phyloP scores from a whole-genome alignment of 1,140 invertebrate species.

The Sitophilus oryzae region DNA sequence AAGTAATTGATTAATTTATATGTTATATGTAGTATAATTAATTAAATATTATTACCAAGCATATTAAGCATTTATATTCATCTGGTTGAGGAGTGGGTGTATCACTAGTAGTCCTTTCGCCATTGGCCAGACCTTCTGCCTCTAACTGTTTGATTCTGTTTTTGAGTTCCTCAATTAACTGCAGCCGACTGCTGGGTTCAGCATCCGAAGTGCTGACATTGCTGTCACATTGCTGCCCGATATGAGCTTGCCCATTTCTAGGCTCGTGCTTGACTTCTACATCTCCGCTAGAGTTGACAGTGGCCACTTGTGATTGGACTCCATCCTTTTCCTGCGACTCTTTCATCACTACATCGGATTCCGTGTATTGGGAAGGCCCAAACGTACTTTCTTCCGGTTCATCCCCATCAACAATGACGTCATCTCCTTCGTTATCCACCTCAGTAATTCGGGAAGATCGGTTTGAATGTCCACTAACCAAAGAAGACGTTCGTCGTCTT shows the following conservation, averaged over 20 bases:
- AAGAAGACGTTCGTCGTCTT: constrained; percentile 32
- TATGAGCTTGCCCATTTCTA: constrained; percentile 18
- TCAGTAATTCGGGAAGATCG: constrained; percentile 32
- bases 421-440: constrained; percentile 58
- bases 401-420: constrained; percentile 71
- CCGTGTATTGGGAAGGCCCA: constrained; percentile 64
- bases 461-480: constrained; percentile 26
- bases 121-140: constrained; percentile 39
- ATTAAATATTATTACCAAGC: constrained; percentile 55
- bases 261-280: constrained; percentile 40
- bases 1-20: constrained; percentile 2
- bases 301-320: constrained; percentile 43
- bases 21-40: not conserved
- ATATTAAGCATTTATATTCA: constrained; percentile 66
- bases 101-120: constrained; percentile 36
- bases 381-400: constrained; percentile 57
- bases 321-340: constrained; percentile 35
- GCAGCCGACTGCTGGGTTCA: constrained; percentile 49
- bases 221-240: constrained; percentile 44
- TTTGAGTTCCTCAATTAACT: constrained; percentile 61
- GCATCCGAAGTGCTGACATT: constrained; percentile 46
- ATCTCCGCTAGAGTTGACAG: constrained; percentile 43
- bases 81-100: constrained; percentile 34
- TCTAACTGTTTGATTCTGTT: constrained; percentile 61
- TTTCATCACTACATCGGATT: constrained; percentile 51